A percentile compares a stretch with the other conserved stretches of the same genome.
These are phyloP conservation scores for Athetis lepigone DNA, from an alignment of 2,888 invertebrate species.

Conservation along the genomic window DNA sequence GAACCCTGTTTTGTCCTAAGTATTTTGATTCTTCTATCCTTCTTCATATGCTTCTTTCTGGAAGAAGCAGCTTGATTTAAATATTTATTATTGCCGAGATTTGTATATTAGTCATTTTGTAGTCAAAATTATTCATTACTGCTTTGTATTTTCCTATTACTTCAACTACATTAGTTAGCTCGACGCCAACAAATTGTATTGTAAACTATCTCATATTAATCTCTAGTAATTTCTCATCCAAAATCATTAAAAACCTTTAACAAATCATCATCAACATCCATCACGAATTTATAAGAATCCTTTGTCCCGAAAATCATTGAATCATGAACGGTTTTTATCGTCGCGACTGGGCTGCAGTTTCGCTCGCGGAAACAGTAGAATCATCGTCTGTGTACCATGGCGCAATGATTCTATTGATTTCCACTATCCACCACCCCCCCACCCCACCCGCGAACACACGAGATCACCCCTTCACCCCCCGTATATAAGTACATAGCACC, in stretches of 20 bases:
- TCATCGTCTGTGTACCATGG: constrained; percentile 76
- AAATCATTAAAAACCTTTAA: background rate
- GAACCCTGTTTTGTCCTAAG: no score
- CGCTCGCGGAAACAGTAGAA: constrained; percentile 64
- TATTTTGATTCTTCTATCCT: no score
- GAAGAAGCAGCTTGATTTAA: no score
- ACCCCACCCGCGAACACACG: constrained; percentile 61
- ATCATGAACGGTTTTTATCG: constrained; percentile 28
- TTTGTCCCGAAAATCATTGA: constrained; percentile 31
- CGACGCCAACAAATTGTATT: background rate
- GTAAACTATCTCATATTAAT: background rate
- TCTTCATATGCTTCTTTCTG: no score
- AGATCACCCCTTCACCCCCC: constrained; percentile 59
- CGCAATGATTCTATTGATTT: constrained; percentile 89
- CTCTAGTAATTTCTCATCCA: background rate
- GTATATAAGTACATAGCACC: constrained; percentile 63
- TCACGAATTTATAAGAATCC: background rate
- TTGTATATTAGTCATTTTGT: no score
- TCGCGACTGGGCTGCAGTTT: constrained; percentile 7
- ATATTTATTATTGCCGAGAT: no score
- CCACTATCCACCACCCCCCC: constrained; percentile 70
- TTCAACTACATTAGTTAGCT: background rate
- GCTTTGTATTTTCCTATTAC: no score
- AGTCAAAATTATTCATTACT: background rate
- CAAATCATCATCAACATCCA: constrained; percentile 22